These are phyloP conservation scores for Psylliodes chrysocephalus DNA, from an alignment of 2,888 invertebrate genomes.

Conservation along the genomic window DNA sequence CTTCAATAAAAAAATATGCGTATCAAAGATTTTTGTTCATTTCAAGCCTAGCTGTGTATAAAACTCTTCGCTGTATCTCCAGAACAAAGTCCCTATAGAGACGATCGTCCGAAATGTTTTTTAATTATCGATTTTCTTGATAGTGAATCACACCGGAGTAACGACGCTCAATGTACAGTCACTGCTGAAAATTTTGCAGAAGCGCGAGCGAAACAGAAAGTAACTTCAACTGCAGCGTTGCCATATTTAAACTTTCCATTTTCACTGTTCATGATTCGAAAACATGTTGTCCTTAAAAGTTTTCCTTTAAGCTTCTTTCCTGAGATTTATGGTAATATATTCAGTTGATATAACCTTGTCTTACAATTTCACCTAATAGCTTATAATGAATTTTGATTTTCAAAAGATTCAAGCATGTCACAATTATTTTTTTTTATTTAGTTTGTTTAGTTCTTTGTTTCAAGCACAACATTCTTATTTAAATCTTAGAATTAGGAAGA, in stretches of 20 bases:
- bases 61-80: slow-evolving; percentile 2
- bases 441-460: no score
- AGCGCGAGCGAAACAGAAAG: slow-evolving; percentile 28
- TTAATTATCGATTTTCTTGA: slow-evolving; percentile 45
- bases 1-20: no score
- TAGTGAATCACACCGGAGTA: slow-evolving; percentile 44
- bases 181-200: slow-evolving; percentile 41
- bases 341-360: no score
- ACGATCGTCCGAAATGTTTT: slow-evolving; percentile 33
- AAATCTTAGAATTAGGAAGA: no score
- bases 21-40: no score
- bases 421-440: no score
- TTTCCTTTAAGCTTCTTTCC: background rate
- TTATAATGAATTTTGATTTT: no score
- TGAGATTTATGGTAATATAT: no score
- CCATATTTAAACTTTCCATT: slow-evolving; percentile 18
- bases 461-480: no score
- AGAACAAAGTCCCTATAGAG: slow-evolving; percentile 16
- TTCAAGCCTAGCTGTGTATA: no score
- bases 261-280: background rate
- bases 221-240: slow-evolving; percentile 27
- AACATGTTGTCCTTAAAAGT: background rate
- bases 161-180: slow-evolving; percentile 40
- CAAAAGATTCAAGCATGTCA: no score
- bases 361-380: no score